Evolutionary conservation across 2,113 vertebrate genomes (phyloP).

Genomic region (Hydrochoerus hydrochaeris): DNA sequence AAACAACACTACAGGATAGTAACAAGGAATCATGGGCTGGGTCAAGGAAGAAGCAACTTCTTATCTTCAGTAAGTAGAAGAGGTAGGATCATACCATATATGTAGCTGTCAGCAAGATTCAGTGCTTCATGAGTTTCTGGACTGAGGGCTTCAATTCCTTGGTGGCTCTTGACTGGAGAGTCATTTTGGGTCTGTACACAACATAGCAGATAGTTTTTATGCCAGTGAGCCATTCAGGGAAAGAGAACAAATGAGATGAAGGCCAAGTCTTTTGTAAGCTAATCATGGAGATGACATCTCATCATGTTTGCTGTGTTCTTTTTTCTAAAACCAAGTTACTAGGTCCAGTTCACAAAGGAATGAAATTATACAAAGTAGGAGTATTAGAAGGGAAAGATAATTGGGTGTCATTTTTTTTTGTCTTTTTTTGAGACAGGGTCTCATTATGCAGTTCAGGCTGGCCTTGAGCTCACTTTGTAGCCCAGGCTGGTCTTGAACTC

Average conservation of each 20-base stretch:
- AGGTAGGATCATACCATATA: neutral
- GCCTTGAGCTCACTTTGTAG: too few relatives aligned
- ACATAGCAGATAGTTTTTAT: neutral
- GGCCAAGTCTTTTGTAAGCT: neutral
- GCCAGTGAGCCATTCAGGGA: neutral
- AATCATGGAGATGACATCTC: neutral
- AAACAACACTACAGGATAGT: too few relatives aligned
- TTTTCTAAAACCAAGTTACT: constrained; percentile 11
- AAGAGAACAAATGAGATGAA: neutral
- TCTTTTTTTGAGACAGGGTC: too few relatives aligned
- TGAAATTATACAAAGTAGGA: neutral
- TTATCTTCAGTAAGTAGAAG: neutral
- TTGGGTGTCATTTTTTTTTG: neutral
- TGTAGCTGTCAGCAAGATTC: neutral
- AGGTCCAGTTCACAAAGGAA: neutral
- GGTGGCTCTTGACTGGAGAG: neutral
- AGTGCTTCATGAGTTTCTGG: neutral
- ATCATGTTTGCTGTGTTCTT: neutral
- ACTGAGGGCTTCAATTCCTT: neutral
- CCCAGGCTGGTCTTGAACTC: too few relatives aligned
- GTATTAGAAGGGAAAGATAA: neutral
- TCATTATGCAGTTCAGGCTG: too few relatives aligned
- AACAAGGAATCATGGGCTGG: neutral
- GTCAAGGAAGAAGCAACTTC: neutral
- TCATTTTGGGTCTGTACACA: neutral